phyloP scores from a whole-genome alignment of 2,888 invertebrate species.

The Aelia acuminata region DNA sequence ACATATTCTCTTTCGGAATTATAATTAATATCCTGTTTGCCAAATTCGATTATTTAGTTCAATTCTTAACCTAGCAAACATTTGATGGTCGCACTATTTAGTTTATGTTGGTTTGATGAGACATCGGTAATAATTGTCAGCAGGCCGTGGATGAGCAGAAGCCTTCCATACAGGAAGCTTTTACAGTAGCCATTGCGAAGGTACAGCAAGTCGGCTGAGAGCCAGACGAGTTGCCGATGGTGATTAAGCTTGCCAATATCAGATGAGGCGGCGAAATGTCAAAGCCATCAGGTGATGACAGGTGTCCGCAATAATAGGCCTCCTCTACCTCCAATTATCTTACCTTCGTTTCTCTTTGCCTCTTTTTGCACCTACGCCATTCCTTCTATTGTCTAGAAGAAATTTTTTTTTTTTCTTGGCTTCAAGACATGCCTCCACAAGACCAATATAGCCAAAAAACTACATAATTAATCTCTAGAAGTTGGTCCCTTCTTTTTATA shows the following conservation, averaged over 20 bases:
- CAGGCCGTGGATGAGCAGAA: background rate
- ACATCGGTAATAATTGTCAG: background rate
- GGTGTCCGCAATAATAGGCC: conserved; percentile 31
- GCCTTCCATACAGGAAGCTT: background rate
- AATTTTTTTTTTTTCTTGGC: background rate
- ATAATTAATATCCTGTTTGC: background rate
- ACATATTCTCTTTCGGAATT: no score
- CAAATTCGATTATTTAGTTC: background rate
- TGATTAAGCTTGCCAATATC: conserved; percentile 40
- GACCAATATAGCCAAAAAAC: no score
- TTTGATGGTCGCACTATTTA: background rate
- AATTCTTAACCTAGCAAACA: background rate
- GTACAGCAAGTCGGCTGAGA: background rate
- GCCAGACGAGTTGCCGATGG: background rate
- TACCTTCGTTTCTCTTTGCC: background rate
- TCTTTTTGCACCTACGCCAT: background rate
- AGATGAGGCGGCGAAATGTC: conserved; percentile 42
- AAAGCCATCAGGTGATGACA: conserved; percentile 19
- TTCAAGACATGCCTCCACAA: no score
- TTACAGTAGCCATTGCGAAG: background rate
- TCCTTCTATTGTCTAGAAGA: background rate
- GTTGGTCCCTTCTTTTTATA: no score
- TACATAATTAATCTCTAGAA: no score
- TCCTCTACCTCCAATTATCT: conserved; percentile 4
- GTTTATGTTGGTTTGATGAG: background rate